These are phyloP conservation scores for Danio rerio DNA, from an alignment of 2,113 vertebrate genomes.

Conservation along the genomic window GRCz12tu NC_133193.1:12488501-12489000, in stretches of 20 bases:
- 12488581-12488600: constrained; percentile 55
- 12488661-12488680: constrained; percentile 51
- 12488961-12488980: constrained; percentile 8
- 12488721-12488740: constrained; percentile 59
- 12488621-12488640: constrained; percentile 57
- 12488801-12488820: constrained; percentile 1
- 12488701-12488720: constrained; percentile 50
- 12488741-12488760: constrained; percentile 61
- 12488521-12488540: constrained; percentile 8
- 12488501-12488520: not conserved
- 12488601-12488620: constrained; percentile 57
- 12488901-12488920: constrained; percentile 31
- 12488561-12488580: constrained; percentile 28
- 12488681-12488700: constrained; percentile 52
- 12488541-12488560: constrained; percentile 6
- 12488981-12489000: not conserved
- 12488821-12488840: constrained; percentile 1
- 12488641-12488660: constrained; percentile 53
- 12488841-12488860: not conserved
- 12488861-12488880: not conserved
- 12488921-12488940: constrained; percentile 8
- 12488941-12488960: constrained; percentile 2
- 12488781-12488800: constrained; percentile 44
- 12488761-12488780: constrained; percentile 48
- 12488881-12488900: constrained; percentile 30